phyloP scores from a whole-genome alignment of 2,797 vertebrate genomes.

The Gallinago nigripennis region DNA sequence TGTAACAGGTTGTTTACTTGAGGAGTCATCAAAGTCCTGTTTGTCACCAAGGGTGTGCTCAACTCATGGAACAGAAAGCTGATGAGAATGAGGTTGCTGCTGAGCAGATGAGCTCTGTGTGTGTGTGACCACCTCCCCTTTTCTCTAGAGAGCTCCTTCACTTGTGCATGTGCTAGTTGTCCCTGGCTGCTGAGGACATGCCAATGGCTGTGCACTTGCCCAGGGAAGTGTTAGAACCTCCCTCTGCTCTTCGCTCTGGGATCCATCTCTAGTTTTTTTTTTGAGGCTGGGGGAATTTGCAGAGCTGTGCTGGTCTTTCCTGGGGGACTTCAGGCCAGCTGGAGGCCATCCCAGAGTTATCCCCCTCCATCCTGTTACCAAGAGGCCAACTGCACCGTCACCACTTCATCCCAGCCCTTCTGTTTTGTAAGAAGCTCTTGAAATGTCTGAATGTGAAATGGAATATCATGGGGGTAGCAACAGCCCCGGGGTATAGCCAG shows the following conservation, averaged over 20 bases:
- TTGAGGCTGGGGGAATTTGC: neutral
- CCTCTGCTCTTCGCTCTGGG: neutral
- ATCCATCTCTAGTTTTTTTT: neutral
- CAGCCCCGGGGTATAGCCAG: neutral
- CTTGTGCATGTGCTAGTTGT: neutral
- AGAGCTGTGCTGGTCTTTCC: neutral
- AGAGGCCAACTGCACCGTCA: neutral
- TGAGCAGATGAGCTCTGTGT: neutral
- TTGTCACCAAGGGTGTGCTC: neutral
- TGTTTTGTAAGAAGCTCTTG: neutral
- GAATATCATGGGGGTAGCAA: fast-evolving
- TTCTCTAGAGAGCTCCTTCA: neutral
- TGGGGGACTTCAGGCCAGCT: neutral
- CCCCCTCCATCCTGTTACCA: too few relatives aligned
- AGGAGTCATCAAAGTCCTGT: neutral
- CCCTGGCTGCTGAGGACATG: neutral
- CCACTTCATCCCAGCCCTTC: neutral
- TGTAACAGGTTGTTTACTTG: neutral
- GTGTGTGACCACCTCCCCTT: neutral
- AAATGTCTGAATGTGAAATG: neutral
- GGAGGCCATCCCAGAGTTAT: neutral
- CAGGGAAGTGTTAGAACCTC: neutral
- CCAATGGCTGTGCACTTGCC: neutral
- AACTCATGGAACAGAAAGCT: neutral
- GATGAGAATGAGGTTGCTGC: neutral